Evolutionary conservation across 1,140 invertebrate genomes (phyloP).

Genomic region (Cydia amplana): DNA sequence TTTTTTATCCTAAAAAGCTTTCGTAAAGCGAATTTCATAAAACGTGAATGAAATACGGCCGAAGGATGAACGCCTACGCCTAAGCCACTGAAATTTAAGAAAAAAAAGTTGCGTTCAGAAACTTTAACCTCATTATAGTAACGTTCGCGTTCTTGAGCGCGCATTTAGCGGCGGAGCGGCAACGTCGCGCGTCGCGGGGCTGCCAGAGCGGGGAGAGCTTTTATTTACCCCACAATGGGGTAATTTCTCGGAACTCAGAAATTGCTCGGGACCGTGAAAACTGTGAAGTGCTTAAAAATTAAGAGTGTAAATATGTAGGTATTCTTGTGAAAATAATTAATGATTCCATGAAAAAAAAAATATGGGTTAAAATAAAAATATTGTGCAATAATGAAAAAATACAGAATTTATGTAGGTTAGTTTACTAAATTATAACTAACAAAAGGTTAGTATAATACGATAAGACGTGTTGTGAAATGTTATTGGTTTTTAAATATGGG

Average conservation of each 20-base stretch:
- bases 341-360: too few relatives aligned
- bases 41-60: constrained; percentile 9
- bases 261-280: background rate
- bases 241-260: constrained; percentile 34
- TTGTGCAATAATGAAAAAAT: too few relatives aligned
- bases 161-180: constrained; percentile 52
- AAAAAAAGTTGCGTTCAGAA: constrained; percentile 62
- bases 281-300: too few relatives aligned
- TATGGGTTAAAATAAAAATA: too few relatives aligned
- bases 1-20: background rate
- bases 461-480: background rate
- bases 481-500: background rate
- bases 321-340: too few relatives aligned
- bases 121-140: constrained; percentile 73
- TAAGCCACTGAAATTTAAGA: constrained; percentile 60
- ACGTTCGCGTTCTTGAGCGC: constrained; percentile 46
- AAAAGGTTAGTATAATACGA: background rate
- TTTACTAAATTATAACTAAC: background rate
- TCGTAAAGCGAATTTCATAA: constrained; percentile 7
- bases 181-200: constrained; percentile 56
- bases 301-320: too few relatives aligned
- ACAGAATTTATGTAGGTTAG: background rate
- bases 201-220: constrained; percentile 52
- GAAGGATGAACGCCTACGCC: constrained; percentile 45
- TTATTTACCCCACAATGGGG: constrained; percentile 42